Evolutionary conservation across 1,140 invertebrate genomes (phyloP).

Genomic region (Pemphigus obesinymphae): DNA sequence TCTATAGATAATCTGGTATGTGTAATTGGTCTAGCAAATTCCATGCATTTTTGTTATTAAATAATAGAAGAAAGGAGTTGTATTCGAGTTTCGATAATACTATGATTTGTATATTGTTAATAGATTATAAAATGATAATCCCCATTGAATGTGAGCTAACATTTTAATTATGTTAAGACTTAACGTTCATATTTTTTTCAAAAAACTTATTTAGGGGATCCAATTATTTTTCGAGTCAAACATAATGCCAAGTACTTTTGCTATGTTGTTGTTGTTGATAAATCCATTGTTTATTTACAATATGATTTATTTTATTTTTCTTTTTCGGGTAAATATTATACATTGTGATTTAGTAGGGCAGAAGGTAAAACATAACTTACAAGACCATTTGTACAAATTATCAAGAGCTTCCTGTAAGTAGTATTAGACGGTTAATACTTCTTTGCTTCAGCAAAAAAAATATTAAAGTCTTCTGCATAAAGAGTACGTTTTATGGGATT

Average conservation of each 20-base stretch:
- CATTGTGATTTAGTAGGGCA: background rate
- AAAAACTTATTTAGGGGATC: background rate
- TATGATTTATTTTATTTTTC: background rate
- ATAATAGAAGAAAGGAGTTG: no score
- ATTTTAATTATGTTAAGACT: background rate
- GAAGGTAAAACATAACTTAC: background rate
- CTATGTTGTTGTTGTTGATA: background rate
- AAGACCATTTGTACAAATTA: no score
- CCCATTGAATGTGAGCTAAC: background rate
- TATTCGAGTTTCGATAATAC: no score
- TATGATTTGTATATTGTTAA: background rate
- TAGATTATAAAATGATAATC: background rate
- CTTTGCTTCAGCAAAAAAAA: background rate
- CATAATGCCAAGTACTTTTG: background rate
- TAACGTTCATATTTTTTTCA: background rate
- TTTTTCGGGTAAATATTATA: background rate
- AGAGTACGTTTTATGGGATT: no score
- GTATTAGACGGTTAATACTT: background rate
- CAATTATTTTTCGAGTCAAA: background rate
- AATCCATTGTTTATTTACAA: background rate
- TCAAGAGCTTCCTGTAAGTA: background rate
- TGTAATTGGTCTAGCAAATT: no score
- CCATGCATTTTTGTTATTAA: no score
- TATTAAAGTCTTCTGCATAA: background rate
- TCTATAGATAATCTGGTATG: no score